phyloP scores from a whole-genome alignment of 1,140 invertebrate species.

The Colletes latitarsis region DNA sequence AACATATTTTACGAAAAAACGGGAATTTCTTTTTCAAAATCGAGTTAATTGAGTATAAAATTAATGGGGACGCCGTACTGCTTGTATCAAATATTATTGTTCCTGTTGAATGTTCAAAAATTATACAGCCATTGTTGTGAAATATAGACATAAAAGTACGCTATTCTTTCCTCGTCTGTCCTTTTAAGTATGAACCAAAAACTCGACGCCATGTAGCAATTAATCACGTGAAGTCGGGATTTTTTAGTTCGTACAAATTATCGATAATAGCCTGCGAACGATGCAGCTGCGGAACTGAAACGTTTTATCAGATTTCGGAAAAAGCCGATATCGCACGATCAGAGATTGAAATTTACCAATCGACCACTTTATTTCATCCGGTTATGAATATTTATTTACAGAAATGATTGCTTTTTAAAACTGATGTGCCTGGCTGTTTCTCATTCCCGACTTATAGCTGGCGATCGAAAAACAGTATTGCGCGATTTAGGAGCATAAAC shows the following conservation, averaged over 20 bases:
- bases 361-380: neutral
- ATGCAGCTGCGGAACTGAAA: slow-evolving; percentile 5
- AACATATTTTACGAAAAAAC: no score
- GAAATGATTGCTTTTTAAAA: slow-evolving; percentile 2
- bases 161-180: no score
- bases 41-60: no score
- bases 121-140: no score
- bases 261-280: slow-evolving; percentile 10
- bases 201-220: neutral
- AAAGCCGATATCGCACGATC: slow-evolving; percentile 9
- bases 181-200: neutral
- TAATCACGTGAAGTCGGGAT: neutral
- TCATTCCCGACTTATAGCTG: no score
- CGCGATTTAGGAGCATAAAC: no score
- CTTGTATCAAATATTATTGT: no score
- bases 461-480: no score
- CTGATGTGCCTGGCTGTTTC: neutral
- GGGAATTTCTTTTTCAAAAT: no score
- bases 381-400: slow-evolving; percentile 8
- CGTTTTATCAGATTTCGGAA: slow-evolving; percentile 1
- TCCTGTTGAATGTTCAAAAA: no score
- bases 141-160: no score
- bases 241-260: slow-evolving; percentile 6
- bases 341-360: slow-evolving; percentile 13
- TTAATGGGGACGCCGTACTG: no score